phyloP scores from a whole-genome alignment of 2,113 vertebrate species.

The Ctenomys sociabilis region DNA sequence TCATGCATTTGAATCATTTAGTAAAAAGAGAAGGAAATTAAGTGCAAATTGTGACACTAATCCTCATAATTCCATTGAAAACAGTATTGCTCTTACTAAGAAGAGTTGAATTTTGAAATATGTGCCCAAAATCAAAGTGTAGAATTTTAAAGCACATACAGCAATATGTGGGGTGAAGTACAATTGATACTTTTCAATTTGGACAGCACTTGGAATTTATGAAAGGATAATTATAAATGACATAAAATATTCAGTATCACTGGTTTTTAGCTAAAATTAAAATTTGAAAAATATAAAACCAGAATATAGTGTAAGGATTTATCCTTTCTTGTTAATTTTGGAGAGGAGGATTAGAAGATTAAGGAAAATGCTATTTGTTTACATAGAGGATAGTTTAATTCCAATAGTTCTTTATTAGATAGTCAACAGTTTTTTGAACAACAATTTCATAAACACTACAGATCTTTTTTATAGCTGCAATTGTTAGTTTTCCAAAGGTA shows the following conservation, averaged over 20 bases:
- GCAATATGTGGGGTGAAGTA: neutral
- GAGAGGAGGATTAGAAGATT: neutral
- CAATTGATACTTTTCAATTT: neutral
- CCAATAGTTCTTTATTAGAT: neutral
- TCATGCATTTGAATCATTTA: neutral
- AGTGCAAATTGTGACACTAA: neutral
- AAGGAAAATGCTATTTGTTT: neutral
- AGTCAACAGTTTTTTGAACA: neutral
- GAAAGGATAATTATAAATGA: neutral
- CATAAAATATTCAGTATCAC: neutral
- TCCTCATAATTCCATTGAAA: neutral
- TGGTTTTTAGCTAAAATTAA: constrained; percentile 19
- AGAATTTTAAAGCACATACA: neutral
- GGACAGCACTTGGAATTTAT: neutral
- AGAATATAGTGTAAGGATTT: neutral
- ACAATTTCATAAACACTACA: neutral
- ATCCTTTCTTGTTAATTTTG: neutral
- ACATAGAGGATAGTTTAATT: neutral
- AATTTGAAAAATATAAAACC: neutral
- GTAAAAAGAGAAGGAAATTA: constrained; percentile 11
- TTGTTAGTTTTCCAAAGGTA: neutral
- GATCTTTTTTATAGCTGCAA: neutral
- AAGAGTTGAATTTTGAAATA: constrained; percentile 54
- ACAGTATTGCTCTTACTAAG: neutral
- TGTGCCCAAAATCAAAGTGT: neutral